Conservation (phyloP, 2,888 invertebrate genomes). For the Agrochola lychnidis region DNA sequence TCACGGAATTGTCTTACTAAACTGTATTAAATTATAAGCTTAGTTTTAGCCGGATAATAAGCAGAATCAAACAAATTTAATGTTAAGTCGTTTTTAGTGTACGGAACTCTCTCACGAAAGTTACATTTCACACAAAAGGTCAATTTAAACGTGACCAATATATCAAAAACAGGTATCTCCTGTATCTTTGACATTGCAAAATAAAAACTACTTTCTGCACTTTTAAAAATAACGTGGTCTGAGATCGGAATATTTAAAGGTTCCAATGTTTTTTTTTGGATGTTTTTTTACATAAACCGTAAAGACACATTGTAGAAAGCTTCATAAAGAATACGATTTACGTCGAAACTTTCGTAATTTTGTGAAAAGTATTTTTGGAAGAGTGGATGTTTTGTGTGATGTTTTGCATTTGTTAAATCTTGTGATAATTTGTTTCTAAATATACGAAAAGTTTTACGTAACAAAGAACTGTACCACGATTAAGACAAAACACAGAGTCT, state of each 20-base stretch:
- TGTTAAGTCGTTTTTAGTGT: not conserved
- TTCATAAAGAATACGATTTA: not conserved
- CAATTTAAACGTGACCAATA: slow-evolving; percentile 16
- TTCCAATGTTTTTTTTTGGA: too few relatives aligned
- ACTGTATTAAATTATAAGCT: not conserved
- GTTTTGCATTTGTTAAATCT: not conserved
- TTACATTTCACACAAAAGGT: slow-evolving; percentile 16
- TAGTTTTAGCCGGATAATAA: not conserved
- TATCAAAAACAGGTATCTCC: slow-evolving; percentile 43
- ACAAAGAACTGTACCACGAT: not conserved
- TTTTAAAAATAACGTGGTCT: slow-evolving; percentile 33
- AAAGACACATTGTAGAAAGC: not conserved
- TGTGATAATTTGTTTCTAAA: not conserved
- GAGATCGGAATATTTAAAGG: not conserved
- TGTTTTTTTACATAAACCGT: not conserved
- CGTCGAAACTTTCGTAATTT: not conserved
- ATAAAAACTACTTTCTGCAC: slow-evolving; percentile 51
- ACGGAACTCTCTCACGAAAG: slow-evolving; percentile 32
- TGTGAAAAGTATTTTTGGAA: not conserved
- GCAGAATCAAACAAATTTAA: not conserved
- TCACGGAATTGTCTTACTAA: not conserved
- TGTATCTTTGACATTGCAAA: slow-evolving; percentile 25
- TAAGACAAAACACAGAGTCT: not conserved
- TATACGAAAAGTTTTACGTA: not conserved
- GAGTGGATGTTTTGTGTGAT: not conserved